Evolutionary conservation across 2,113 vertebrate species (phyloP).

Genomic region (Bubalus kerabau): DNA sequence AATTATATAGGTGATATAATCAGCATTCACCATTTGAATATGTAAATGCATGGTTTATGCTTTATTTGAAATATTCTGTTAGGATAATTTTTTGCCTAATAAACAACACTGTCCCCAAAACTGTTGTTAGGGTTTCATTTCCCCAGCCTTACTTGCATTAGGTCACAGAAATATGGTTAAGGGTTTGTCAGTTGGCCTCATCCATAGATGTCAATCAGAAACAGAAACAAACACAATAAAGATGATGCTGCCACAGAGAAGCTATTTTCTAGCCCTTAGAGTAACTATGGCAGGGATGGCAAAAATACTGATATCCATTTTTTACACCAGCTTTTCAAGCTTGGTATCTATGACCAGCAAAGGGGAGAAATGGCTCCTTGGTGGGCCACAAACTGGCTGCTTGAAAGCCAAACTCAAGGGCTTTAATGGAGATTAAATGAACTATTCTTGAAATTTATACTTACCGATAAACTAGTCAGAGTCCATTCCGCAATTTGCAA

Average conservation of each 20-base stretch:
- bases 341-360: not conserved
- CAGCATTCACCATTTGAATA: not conserved
- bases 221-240: not conserved
- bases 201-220: not conserved
- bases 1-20: not conserved
- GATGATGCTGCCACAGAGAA: not conserved
- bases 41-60: not conserved
- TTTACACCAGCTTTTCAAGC: not conserved
- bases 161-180: not conserved
- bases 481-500: not conserved
- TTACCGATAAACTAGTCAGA: not conserved
- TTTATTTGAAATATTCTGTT: not conserved
- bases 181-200: not conserved
- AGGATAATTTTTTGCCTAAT: not conserved
- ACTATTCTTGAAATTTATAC: not conserved
- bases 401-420: not conserved
- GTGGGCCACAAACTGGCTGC: not conserved
- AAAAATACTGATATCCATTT: not conserved
- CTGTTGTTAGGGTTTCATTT: not conserved
- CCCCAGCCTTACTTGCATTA: not conserved
- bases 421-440: not conserved
- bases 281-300: not conserved
- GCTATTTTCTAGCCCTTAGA: not conserved
- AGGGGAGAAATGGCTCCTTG: not conserved
- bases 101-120: not conserved